Base-by-base conservation (phyloP, 2,888 invertebrate genomes). In the Trichogramma dendrolimi region DNA sequence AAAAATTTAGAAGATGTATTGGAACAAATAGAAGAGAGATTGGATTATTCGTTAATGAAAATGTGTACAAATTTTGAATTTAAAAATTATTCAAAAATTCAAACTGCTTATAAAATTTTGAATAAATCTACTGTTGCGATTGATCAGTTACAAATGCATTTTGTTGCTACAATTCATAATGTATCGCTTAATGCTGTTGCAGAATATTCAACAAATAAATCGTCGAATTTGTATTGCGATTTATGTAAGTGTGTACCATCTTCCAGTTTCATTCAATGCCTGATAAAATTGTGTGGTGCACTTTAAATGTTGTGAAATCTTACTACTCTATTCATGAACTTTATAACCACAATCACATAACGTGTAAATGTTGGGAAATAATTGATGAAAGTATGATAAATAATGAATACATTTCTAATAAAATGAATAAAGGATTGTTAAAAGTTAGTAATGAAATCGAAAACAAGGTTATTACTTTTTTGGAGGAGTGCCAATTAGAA, bases 401-500 rank as follows among this genome's bases (percentile, higher is more conserved):
- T 68, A 86, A 88, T 65, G 84, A 87, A 69, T 94, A 94, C 71
- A 88, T 94, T 8, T 86, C 87, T 69, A 92, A 95, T 75, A 97
- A 96, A 77, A 81, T 97, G 65, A 91, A 93, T 75, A 91, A 90
- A 58, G 96, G 96, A 0, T 82, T 93, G 62, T 83, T 86, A 0
- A 85, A 94, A 66, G 88, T 96, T 65, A 97, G 96, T 96, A 91
- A 92, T 70, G 97, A 97, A 72, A 91, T 96, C 0, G 93, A 96
- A 78, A 89, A 90, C 8, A 95, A 96, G 81, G 90, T 96, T 0
- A 90, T 90, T 0, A 85, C 85, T 43, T 91, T 91, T 73, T 80
- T 96, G 41, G 85, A 89, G 60, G 90, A 89, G 67, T 88, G 88
- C 0, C 91, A 93, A 68, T 79, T 96, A 55, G 89, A 90, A n/a